These are phyloP conservation scores for Catharus minimus DNA, from an alignment of 2,113 vertebrate genomes.

Conservation along the genomic window DNA sequence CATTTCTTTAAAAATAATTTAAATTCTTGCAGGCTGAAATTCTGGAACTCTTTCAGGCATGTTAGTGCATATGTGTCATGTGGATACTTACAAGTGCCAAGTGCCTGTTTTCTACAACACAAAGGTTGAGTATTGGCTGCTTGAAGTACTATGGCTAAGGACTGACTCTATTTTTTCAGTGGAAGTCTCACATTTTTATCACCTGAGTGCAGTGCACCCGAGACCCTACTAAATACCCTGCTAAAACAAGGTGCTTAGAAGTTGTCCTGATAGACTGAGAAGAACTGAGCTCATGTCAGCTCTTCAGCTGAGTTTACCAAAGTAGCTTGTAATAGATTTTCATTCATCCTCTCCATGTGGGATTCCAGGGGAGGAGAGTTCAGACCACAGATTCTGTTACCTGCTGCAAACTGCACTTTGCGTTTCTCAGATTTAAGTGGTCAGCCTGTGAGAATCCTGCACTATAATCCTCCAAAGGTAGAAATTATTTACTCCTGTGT, in stretches of 20 bases:
- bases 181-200: neutral
- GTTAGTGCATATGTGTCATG: neutral
- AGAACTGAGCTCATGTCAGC: neutral
- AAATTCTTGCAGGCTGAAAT: neutral
- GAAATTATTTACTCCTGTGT: neutral
- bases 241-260: neutral
- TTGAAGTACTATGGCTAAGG: neutral
- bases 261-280: neutral
- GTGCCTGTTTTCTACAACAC: neutral
- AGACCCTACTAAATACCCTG: neutral
- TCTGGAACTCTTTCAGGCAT: neutral
- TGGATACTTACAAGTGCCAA: conserved; percentile 21
- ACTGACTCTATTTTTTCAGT: neutral
- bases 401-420: neutral
- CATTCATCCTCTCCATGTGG: accelerated
- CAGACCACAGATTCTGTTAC: neutral
- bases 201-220: accelerated
- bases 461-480: neutral
- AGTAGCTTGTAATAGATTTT: neutral
- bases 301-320: neutral
- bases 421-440: neutral
- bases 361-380: neutral
- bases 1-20: neutral
- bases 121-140: neutral
- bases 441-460: neutral